Evolutionary conservation across 1,140 invertebrate species (phyloP).

Genomic region (Cryptotermes secundus): DNA sequence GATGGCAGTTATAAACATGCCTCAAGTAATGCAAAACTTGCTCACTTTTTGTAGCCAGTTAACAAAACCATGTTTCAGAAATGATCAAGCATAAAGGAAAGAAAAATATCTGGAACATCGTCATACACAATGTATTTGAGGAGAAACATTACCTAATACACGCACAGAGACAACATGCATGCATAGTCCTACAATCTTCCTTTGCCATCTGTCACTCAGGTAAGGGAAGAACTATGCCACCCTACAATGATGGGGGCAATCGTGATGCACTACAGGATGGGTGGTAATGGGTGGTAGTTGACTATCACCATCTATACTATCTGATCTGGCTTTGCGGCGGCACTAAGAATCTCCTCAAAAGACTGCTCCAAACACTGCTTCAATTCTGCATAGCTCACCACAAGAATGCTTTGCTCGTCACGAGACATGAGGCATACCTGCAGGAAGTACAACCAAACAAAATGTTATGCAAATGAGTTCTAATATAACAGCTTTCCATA

Average conservation of each 20-base stretch:
- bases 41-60: not conserved
- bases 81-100: not conserved
- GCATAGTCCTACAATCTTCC: not conserved
- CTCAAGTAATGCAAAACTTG: not conserved
- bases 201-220: not conserved
- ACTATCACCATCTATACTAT: not conserved
- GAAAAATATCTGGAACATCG: not conserved
- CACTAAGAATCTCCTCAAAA: conserved; percentile 77
- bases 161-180: not conserved
- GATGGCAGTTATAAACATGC: not conserved
- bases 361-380: conserved; percentile 93
- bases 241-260: not conserved
- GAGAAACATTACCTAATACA: not conserved
- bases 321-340: conserved; percentile 50
- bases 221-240: not conserved
- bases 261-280: not conserved
- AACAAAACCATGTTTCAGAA: not conserved
- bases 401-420: conserved; percentile 93
- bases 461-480: too few species aligned
- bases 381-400: conserved; percentile 91
- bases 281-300: not conserved
- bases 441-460: not conserved
- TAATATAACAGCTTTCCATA: too few species aligned
- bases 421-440: conserved; percentile 93
- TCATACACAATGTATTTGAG: not conserved